phyloP scores from a whole-genome alignment of 2,888 invertebrate genomes.

The Patella depressa region DNA sequence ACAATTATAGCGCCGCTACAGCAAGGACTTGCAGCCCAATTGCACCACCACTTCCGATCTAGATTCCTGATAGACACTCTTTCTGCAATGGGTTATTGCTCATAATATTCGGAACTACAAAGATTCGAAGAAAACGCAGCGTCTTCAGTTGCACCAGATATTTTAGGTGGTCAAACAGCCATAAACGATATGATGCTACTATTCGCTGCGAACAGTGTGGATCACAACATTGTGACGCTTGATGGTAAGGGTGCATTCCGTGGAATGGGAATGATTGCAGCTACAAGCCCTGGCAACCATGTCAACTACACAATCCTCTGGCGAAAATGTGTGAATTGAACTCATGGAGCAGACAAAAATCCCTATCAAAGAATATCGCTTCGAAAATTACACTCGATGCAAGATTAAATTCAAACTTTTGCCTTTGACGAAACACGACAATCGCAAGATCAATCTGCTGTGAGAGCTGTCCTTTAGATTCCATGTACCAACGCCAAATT shows the following conservation, averaged over 20 bases:
- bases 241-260: conserved; percentile 49
- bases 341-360: conserved; percentile 24
- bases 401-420: conserved; percentile 15
- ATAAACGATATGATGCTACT: conserved; percentile 32
- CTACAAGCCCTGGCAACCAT: conserved; percentile 35
- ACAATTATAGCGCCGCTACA: conserved; percentile 38
- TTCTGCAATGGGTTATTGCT: conserved; percentile 39
- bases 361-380: conserved; percentile 29
- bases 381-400: conserved; percentile 17
- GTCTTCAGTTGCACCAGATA: conserved; percentile 25
- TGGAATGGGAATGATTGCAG: conserved; percentile 50
- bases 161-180: conserved; percentile 20
- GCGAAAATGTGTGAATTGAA: conserved; percentile 23
- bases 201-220: conserved; percentile 51
- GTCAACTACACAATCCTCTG: conserved; percentile 19
- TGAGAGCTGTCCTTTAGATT: conserved; percentile 18
- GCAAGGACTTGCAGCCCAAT: conserved; percentile 39
- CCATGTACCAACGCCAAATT: conserved; percentile 10
- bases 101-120: conserved; percentile 40
- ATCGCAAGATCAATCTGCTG: conserved; percentile 25
- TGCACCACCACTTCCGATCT: conserved; percentile 40
- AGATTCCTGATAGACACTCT: conserved; percentile 44
- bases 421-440: background rate
- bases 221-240: conserved; percentile 47
- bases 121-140: conserved; percentile 43